A percentile compares a stretch with the other conserved stretches of the same genome.
Evolutionary conservation across 2,888 invertebrate genomes (phyloP).

Genomic region (Hylaea fasciaria): DNA sequence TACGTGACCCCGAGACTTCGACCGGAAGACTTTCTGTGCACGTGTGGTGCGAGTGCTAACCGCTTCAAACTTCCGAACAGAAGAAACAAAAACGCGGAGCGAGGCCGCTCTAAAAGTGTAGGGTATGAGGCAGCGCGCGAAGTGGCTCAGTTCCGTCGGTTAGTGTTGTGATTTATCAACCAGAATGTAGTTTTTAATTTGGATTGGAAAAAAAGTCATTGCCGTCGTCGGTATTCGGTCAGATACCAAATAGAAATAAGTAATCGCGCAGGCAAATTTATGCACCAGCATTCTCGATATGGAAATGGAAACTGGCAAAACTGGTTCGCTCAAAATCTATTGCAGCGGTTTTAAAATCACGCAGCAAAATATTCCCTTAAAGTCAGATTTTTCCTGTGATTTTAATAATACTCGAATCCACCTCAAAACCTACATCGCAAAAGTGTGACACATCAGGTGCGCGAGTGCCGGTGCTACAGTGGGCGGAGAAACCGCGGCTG

Average conservation of each 20-base stretch:
- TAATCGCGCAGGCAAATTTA: constrained; percentile 30
- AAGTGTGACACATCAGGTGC: constrained; percentile 72
- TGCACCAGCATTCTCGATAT: constrained; percentile 21
- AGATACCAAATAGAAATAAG: constrained; percentile 16
- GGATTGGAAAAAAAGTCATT: constrained; percentile 43
- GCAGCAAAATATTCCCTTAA: neutral
- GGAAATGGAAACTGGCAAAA: constrained; percentile 38
- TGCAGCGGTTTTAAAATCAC: neutral
- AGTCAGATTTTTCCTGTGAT: constrained; percentile 4
- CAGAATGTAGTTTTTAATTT: constrained; percentile 44
- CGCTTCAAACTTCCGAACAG: constrained; percentile 57
- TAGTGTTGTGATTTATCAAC: constrained; percentile 60
- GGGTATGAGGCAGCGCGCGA: constrained; percentile 78
- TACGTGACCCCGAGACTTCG: constrained; percentile 53
- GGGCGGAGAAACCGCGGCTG: constrained; percentile 76
- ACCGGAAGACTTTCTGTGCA: constrained; percentile 71
- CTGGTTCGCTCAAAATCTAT: constrained; percentile 15
- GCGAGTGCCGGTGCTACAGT: constrained; percentile 81
- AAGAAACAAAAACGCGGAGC: constrained; percentile 63
- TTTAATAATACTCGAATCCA: neutral
- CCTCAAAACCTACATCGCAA: constrained; percentile 39
- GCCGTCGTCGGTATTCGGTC: constrained; percentile 18
- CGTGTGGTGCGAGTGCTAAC: constrained; percentile 69
- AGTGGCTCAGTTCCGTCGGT: constrained; percentile 81
- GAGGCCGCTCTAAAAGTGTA: constrained; percentile 82